phyloP scores from a whole-genome alignment of 2,113 vertebrate species.

The Dendropsophus ebraccatus region DNA sequence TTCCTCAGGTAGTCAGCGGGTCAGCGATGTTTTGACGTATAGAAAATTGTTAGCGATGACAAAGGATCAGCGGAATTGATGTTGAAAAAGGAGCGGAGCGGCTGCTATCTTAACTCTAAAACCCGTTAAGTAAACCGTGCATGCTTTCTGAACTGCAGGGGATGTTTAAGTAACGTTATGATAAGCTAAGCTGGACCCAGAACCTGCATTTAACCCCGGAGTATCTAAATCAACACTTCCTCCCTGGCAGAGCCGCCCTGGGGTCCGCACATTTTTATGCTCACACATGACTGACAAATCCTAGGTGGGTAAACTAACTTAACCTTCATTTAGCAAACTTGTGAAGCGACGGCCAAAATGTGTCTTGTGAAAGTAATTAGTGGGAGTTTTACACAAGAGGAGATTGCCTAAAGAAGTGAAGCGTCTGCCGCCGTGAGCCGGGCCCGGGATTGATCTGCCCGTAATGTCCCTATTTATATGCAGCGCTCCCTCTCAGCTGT shows the following conservation, averaged over 20 bases:
- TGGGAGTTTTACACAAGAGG: slow-evolving; percentile 81
- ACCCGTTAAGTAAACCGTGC: slow-evolving; percentile 63
- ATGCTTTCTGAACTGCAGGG: slow-evolving; percentile 64
- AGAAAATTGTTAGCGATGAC: slow-evolving; percentile 2
- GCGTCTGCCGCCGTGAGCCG: slow-evolving; percentile 93
- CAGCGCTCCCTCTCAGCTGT: slow-evolving; percentile 79
- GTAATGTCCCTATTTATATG: slow-evolving; percentile 98
- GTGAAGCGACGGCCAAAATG: slow-evolving; percentile 85
- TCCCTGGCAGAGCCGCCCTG: slow-evolving; percentile 71
- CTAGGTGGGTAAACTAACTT: slow-evolving; percentile 96
- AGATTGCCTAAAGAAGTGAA: slow-evolving; percentile 86
- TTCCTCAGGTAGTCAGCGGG: background rate
- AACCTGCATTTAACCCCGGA: slow-evolving; percentile 88
- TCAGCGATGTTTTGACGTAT: slow-evolving; percentile 27
- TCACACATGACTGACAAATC: slow-evolving; percentile 96
- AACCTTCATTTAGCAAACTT: slow-evolving; percentile 98
- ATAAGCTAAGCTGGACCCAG: slow-evolving; percentile 74
- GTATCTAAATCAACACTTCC: slow-evolving; percentile 72
- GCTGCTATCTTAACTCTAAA: slow-evolving; percentile 70
- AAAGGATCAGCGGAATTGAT: slow-evolving; percentile 1
- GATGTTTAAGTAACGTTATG: slow-evolving; percentile 21
- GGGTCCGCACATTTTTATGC: slow-evolving; percentile 90
- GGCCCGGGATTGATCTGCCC: slow-evolving; percentile 93
- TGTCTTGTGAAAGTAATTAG: slow-evolving; percentile 92
- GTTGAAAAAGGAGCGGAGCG: slow-evolving; percentile 48